phyloP scores from a whole-genome alignment of 2,113 vertebrate species.

The Gallinago undulata region DNA sequence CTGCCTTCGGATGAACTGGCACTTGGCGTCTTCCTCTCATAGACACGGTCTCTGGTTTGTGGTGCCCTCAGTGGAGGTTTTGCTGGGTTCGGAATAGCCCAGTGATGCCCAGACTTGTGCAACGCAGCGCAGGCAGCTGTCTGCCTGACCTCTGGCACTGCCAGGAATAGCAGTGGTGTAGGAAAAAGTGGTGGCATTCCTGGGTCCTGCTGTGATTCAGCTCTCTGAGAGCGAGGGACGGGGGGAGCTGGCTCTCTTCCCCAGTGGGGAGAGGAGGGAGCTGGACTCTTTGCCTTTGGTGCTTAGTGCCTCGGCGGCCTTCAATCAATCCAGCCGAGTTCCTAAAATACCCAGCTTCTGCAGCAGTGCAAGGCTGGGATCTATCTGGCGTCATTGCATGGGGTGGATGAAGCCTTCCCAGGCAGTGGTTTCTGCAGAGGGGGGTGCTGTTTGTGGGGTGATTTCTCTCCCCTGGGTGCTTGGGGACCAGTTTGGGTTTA shows the following conservation, averaged over 20 bases:
- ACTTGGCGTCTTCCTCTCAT: not conserved
- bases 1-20: fast-evolving
- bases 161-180: not conserved
- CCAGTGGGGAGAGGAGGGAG: not conserved
- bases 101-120: not conserved
- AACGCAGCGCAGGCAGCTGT: fast-evolving
- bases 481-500: not conserved
- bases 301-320: fast-evolving
- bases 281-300: fast-evolving
- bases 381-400: fast-evolving
- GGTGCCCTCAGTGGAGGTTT: fast-evolving
- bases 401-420: not conserved
- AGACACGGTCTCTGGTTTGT: fast-evolving
- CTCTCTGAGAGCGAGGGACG: not conserved
- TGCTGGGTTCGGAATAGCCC: fast-evolving
- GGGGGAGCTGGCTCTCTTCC: not conserved
- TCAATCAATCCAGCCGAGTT: not conserved
- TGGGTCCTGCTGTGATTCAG: not conserved
- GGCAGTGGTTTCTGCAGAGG: not conserved
- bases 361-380: fast-evolving
- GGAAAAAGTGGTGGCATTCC: not conserved
- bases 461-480: not conserved
- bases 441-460: fast-evolving
- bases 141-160: not conserved
- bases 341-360: not conserved